These are phyloP conservation scores for Channa maculata DNA, from an alignment of 2,113 vertebrate genomes.

Conservation along the genomic window DNA sequence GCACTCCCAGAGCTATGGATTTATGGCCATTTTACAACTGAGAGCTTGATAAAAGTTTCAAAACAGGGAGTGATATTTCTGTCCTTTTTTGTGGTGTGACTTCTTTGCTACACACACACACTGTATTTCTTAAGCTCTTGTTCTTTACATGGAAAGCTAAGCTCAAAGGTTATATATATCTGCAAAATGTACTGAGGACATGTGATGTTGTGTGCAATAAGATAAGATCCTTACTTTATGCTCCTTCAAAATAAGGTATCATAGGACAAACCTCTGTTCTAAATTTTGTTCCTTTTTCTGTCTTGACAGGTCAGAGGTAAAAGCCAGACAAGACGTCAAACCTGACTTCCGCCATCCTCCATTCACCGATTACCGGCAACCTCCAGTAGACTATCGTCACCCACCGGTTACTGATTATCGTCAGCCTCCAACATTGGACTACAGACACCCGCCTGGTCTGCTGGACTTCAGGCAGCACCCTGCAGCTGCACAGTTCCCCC, in stretches of 20 bases:
- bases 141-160: neutral
- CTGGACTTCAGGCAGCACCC: slow-evolving; percentile 96
- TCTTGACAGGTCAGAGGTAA: slow-evolving; percentile 95
- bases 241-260: neutral
- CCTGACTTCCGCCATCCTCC: slow-evolving; percentile 96
- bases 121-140: neutral
- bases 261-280: neutral
- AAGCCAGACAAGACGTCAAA: slow-evolving; percentile 98
- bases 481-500: slow-evolving; percentile 89
- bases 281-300: slow-evolving; percentile 62
- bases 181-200: neutral
- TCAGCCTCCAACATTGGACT: slow-evolving; percentile 93
- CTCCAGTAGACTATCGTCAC: slow-evolving; percentile 96
- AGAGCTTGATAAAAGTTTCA: slow-evolving; percentile 53
- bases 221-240: neutral
- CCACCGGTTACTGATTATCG: slow-evolving; percentile 94
- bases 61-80: slow-evolving; percentile 40
- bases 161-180: neutral
- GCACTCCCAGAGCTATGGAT: slow-evolving; percentile 51
- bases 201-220: neutral
- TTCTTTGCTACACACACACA: slow-evolving; percentile 8
- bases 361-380: slow-evolving; percentile 95
- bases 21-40: slow-evolving; percentile 34
- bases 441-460: slow-evolving; percentile 92
- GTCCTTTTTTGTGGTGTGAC: slow-evolving; percentile 7